A percentile compares a stretch with the other conserved stretches of the same genome.
These are phyloP conservation scores for Vimba vimba DNA, from an alignment of 2,113 vertebrate species.

Conservation along the genomic window DNA sequence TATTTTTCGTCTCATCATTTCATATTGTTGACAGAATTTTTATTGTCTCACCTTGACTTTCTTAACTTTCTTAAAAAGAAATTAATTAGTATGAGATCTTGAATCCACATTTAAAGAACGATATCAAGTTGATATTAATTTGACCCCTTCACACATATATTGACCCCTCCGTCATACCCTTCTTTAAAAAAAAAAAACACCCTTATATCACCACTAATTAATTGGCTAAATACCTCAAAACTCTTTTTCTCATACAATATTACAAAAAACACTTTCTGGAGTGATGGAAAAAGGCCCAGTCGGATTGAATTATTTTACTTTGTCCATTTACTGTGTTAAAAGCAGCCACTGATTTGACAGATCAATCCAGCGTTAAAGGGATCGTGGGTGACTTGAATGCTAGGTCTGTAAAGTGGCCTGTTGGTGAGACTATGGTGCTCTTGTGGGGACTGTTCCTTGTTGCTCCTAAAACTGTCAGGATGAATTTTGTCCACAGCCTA, in stretches of 20 bases:
- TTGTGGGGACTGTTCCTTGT: background rate
- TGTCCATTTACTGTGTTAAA: background rate
- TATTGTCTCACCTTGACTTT: too few relatives aligned
- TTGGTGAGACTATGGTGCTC: conserved; percentile 19
- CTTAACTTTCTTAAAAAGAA: too few relatives aligned
- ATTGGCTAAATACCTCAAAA: background rate
- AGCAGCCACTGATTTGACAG: conserved; percentile 3
- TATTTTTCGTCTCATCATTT: too few relatives aligned
- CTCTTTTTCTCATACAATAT: background rate
- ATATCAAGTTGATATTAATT: background rate
- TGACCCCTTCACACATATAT: background rate
- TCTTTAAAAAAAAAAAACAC: background rate
- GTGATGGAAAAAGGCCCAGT: background rate
- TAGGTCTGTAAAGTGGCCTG: background rate
- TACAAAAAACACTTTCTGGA: background rate
- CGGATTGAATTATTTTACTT: too few relatives aligned
- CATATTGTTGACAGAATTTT: too few relatives aligned
- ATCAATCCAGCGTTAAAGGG: background rate
- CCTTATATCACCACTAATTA: background rate
- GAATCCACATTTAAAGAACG: background rate
- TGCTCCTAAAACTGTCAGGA: conserved; percentile 67
- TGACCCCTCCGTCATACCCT: background rate
- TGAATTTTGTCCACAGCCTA: conserved; percentile 58
- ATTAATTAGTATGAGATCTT: background rate
- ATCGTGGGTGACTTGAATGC: background rate